Conservation (phyloP, 2,113 vertebrate genomes). For the Spea bombifrons region DNA sequence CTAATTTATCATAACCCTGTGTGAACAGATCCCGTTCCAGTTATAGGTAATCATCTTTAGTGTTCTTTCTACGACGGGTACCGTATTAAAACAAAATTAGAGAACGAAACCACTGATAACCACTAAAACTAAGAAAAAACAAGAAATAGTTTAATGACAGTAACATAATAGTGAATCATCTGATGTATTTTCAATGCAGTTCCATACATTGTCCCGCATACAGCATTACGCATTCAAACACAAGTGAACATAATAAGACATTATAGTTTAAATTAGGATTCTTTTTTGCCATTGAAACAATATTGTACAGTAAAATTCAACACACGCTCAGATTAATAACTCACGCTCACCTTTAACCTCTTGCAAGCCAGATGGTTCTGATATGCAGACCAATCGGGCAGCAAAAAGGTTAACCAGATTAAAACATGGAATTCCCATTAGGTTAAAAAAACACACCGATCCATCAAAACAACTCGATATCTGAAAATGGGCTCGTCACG, state of each 20-base stretch:
- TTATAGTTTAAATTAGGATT: slow-evolving; percentile 49
- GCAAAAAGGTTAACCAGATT: slow-evolving; percentile 16
- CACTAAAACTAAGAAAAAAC: slow-evolving; percentile 59
- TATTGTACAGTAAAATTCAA: slow-evolving; percentile 54
- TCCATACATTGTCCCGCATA: slow-evolving; percentile 66
- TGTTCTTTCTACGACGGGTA: not conserved
- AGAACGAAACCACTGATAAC: not conserved
- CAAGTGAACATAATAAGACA: slow-evolving; percentile 54
- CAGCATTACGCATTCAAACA: slow-evolving; percentile 57
- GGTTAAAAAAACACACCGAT: slow-evolving; percentile 18
- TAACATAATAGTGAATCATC: slow-evolving; percentile 53
- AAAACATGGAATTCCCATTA: slow-evolving; percentile 30
- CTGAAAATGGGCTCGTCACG: no score
- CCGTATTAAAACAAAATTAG: not conserved
- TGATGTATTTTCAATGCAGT: slow-evolving; percentile 56
- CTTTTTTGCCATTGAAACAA: slow-evolving; percentile 58
- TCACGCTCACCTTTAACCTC: slow-evolving; percentile 21
- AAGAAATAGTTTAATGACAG: slow-evolving; percentile 58
- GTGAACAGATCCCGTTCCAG: no score
- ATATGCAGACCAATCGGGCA: not conserved
- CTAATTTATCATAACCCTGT: no score
- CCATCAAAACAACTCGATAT: not conserved
- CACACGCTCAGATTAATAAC: slow-evolving; percentile 47
- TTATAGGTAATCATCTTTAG: not conserved
- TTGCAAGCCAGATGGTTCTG: not conserved